A percentile compares a stretch with the other conserved stretches of the same genome.
Conservation (phyloP, 2,888 invertebrate genomes). For the Quadroppia sp. region DNA sequence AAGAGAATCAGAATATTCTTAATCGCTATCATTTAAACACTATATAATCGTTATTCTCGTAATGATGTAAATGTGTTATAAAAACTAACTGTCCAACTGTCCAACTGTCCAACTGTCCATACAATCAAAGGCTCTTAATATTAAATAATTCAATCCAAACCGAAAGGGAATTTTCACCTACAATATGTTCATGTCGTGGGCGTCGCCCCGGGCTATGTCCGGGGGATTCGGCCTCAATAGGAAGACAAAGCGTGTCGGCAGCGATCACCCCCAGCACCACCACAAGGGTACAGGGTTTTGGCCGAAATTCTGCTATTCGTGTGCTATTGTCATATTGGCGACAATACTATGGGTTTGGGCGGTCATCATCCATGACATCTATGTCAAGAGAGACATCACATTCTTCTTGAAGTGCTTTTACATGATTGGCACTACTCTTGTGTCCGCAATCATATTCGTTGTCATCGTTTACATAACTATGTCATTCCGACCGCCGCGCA, state of each 20-base stretch:
- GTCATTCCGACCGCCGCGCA: conserved; percentile 8
- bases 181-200: conserved; percentile 15
- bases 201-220: background rate
- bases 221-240: background rate
- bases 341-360: conserved; percentile 13
- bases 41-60: background rate
- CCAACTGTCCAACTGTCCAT: background rate
- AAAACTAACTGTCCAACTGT: background rate
- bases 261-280: background rate
- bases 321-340: conserved; percentile 3
- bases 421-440: background rate
- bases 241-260: background rate
- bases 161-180: background rate
- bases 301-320: conserved; percentile 1
- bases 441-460: background rate
- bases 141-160: no score
- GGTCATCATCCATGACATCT: background rate
- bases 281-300: background rate
- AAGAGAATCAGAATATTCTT: no score
- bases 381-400: background rate
- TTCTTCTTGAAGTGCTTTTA: background rate
- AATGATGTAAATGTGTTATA: background rate
- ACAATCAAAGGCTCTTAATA: background rate
- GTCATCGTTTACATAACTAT: conserved; percentile 14
- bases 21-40: background rate